A percentile compares a stretch with the other conserved stretches of the same genome.
These are phyloP conservation scores for Holocentrus rufus DNA, from an alignment of 2,797 vertebrate species.

Conservation along the genomic window DNA sequence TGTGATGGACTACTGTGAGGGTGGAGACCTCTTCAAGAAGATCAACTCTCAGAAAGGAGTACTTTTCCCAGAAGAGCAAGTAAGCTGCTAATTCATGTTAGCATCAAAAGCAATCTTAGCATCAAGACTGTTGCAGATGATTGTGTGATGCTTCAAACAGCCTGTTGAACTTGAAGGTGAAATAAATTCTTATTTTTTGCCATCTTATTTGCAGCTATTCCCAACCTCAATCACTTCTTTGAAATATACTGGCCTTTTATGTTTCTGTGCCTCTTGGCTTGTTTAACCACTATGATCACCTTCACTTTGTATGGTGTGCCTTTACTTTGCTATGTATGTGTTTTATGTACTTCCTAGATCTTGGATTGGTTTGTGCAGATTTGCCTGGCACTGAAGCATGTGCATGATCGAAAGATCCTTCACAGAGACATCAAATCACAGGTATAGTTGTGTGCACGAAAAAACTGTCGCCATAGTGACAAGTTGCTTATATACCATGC, in stretches of 20 bases:
- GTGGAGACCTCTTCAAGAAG: slow-evolving; percentile 96
- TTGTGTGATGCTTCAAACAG: neutral
- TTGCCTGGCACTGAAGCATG: slow-evolving; percentile 96
- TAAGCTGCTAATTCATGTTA: slow-evolving; percentile 65
- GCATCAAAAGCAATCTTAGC: neutral
- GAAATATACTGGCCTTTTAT: neutral
- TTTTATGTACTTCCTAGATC: slow-evolving; percentile 81
- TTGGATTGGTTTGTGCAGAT: slow-evolving; percentile 99
- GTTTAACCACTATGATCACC: neutral
- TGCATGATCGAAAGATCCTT: slow-evolving; percentile 97
- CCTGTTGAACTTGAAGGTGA: neutral
- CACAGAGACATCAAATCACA: slow-evolving; percentile 99
- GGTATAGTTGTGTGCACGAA: slow-evolving; percentile 75
- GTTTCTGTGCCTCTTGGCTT: neutral
- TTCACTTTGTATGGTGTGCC: neutral
- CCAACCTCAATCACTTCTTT: neutral
- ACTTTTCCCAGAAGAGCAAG: slow-evolving; percentile 93
- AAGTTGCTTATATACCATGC: neutral
- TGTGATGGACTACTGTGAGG: slow-evolving; percentile 99
- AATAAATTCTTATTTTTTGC: neutral
- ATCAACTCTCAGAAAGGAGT: slow-evolving; percentile 96
- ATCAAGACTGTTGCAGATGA: neutral
- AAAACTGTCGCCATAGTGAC: neutral
- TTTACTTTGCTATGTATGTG: neutral
- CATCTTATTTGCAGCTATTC: neutral